Percentiles rank a stretch among this genome's conserved stretches.
These are phyloP conservation scores for Syrmaticus mikado DNA, from an alignment of 2,113 vertebrate species.

Conservation along the genomic window DNA sequence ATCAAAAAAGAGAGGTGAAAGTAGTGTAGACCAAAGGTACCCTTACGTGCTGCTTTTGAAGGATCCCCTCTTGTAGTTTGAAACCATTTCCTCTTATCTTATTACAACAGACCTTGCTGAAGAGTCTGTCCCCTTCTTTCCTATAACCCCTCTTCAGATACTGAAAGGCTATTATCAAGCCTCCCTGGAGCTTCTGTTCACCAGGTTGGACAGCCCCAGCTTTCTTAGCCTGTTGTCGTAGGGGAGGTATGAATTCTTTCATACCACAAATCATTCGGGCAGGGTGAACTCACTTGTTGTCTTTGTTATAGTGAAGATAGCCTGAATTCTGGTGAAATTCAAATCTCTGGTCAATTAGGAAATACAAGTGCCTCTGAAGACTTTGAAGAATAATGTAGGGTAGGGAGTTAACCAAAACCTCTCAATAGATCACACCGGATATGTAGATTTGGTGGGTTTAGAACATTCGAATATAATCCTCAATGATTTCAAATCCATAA, in stretches of 20 bases:
- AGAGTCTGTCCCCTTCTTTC: no score
- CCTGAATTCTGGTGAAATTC: background rate
- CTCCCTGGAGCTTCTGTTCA: no score
- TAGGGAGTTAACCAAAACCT: background rate
- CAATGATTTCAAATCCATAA: background rate
- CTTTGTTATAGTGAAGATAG: background rate
- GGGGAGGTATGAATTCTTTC: background rate
- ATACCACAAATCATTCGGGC: background rate
- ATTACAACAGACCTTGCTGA: no score
- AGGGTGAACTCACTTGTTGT: background rate
- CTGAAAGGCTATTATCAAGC: no score
- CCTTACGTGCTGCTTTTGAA: background rate
- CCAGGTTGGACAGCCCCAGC: no score
- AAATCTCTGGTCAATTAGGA: background rate
- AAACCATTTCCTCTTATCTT: no score
- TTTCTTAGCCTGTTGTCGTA: no score
- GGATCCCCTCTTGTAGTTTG: background rate
- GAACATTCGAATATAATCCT: background rate
- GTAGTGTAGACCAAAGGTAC: background rate
- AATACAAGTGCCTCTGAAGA: background rate
- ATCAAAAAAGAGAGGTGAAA: background rate
- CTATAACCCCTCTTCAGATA: no score
- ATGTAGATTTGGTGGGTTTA: background rate
- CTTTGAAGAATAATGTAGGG: background rate
- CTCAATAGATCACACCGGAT: background rate